These are phyloP conservation scores for Caenorhabditis sp. DNA, from an alignment of 2,888 invertebrate genomes.

Conservation along the genomic window DNA sequence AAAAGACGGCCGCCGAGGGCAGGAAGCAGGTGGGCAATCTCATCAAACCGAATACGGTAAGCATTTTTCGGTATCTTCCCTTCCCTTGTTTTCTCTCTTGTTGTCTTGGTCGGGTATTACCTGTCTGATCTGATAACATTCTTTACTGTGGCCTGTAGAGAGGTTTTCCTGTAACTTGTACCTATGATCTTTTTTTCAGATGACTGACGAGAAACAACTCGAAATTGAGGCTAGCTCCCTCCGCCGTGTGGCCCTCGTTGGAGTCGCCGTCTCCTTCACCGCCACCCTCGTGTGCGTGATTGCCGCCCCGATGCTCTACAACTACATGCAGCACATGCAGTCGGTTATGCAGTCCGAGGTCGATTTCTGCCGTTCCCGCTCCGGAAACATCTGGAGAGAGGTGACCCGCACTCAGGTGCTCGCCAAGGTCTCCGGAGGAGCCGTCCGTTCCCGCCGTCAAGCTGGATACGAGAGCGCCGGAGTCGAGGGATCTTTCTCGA, in stretches of 20 bases:
- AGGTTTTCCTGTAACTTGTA: background rate
- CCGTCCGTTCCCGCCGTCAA: conserved; percentile 62
- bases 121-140: background rate
- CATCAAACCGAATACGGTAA: conserved; percentile 60
- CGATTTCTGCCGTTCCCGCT: conserved; percentile 74
- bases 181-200: conserved; percentile 43
- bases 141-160: background rate
- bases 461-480: conserved; percentile 66
- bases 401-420: conserved; percentile 72
- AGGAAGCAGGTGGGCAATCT: conserved; percentile 63
- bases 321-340: conserved; percentile 77
- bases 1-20: conserved; percentile 51
- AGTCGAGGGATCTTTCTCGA: conserved; percentile 54
- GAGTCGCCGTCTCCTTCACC: conserved; percentile 71
- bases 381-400: conserved; percentile 74
- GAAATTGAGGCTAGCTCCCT: conserved; percentile 71
- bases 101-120: background rate
- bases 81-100: conserved; percentile 28
- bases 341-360: conserved; percentile 73
- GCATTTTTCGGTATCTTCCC: conserved; percentile 38
- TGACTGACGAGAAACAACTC: conserved; percentile 69
- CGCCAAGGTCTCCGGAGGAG: conserved; percentile 68
- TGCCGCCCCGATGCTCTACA: conserved; percentile 76
- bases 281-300: conserved; percentile 72
- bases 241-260: conserved; percentile 72